Base-by-base conservation (phyloP, 1,140 invertebrate species). In the Drosophila mayri region DNA sequence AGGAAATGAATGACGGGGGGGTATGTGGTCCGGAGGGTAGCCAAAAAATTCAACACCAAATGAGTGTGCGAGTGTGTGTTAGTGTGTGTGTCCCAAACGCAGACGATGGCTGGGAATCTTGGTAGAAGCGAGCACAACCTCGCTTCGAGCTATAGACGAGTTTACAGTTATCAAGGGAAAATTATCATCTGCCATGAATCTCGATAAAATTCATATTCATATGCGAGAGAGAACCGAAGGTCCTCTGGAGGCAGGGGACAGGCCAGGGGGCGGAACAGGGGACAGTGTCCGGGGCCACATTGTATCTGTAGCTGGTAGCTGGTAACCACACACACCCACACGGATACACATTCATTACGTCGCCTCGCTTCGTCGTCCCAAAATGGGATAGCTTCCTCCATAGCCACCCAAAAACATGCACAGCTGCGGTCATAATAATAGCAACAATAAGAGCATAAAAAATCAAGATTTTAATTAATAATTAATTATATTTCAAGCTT, bases 161-260 rank as follows among this genome's bases (percentile, higher is more conserved):
- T 91, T 91, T 91, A 91, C 85, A 91, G 88, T 91, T 91, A 91
- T 91, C 88, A 91, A 91, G 88, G 88, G 88, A 91, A 91, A 91
- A 91, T 91, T 91, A 91, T 91, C 88, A 91, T 90, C 88, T 91
- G 88, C 90, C 86, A 91, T 88, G 84, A 91, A 91, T 91, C 88
- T 91, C 78, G 84, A 91, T 88, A 88, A 88, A 88, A 88, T 88
- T 88, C 85, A 88, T 88, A 88, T 88, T 90, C 81, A 88, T 85
- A 90, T 88, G 85, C 77, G 65, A 79, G 66, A 79, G 66, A 30
- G 38, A 49, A 28, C 52, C 77, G 62, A 82, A 63, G 16, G 62
- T 63, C 57, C 57, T 18, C 59, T 9, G 35, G 65, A 7, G 25
- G 14, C 20, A 25, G 22, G 14, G 10, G 25, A 11, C 16, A 14